Conservation (phyloP, 2,797 vertebrate species). For the Epinephelus awoara region DNA sequence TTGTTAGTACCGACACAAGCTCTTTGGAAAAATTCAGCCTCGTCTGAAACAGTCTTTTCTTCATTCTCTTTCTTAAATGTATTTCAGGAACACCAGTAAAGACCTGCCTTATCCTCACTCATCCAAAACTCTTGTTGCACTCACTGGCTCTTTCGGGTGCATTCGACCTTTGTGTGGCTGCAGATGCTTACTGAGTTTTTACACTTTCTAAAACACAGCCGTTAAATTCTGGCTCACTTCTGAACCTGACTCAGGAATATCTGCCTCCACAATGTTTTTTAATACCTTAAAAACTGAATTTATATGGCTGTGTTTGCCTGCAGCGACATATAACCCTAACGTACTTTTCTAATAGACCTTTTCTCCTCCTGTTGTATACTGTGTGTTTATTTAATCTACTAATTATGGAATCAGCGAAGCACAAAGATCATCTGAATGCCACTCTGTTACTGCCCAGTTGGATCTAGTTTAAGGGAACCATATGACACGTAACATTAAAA, state of each 20-base stretch:
- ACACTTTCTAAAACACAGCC: slow-evolving; percentile 43
- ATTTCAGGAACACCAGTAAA: slow-evolving; percentile 47
- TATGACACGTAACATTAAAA: slow-evolving; percentile 9
- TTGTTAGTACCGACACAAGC: slow-evolving; percentile 50
- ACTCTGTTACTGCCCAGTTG: slow-evolving; percentile 2
- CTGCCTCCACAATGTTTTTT: slow-evolving; percentile 29
- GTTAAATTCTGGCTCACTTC: slow-evolving; percentile 44
- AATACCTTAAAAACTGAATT: slow-evolving; percentile 40
- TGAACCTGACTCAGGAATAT: slow-evolving; percentile 28
- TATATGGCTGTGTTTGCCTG: slow-evolving; percentile 18
- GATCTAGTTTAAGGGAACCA: slow-evolving; percentile 20
- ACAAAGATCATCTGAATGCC: slow-evolving; percentile 14
- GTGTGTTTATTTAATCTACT: slow-evolving; percentile 21
- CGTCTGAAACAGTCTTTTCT: slow-evolving; percentile 31
- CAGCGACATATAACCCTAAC: slow-evolving; percentile 11
- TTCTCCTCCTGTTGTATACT: slow-evolving; percentile 1
- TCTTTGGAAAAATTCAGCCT: slow-evolving; percentile 61
- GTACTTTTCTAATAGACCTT: neutral
- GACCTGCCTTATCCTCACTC: slow-evolving; percentile 41
- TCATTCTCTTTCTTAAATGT: slow-evolving; percentile 32
- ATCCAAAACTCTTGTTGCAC: slow-evolving; percentile 45
- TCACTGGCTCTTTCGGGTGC: slow-evolving; percentile 37
- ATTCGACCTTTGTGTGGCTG: slow-evolving; percentile 58
- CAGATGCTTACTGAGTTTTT: slow-evolving; percentile 62
- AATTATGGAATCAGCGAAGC: slow-evolving; percentile 31